phyloP scores from a whole-genome alignment of 2,113 vertebrate species.

The Bothrops jararaca region DNA sequence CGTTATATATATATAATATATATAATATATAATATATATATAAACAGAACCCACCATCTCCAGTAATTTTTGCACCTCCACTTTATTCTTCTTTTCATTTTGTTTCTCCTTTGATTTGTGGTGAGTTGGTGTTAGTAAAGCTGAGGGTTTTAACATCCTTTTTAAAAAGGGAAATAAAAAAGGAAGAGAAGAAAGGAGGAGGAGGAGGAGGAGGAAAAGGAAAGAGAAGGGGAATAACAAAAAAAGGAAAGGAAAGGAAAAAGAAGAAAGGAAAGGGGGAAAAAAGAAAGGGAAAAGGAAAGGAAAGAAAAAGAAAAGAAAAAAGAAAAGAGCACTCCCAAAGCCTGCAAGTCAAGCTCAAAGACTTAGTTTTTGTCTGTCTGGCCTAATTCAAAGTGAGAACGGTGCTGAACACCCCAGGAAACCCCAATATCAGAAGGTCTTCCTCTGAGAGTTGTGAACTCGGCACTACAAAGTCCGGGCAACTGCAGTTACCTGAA shows the following conservation, averaged over 20 bases:
- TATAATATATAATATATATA: too few relatives aligned
- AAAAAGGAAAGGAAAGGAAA: too few relatives aligned
- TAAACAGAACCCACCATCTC: conserved; percentile 56
- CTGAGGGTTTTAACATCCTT: conserved; percentile 53
- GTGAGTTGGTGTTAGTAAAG: conserved; percentile 73
- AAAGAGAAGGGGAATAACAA: background rate
- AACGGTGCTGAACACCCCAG: conserved; percentile 87
- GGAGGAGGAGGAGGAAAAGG: background rate
- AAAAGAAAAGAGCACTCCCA: conserved; percentile 21
- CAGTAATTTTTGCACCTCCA: conserved; percentile 66
- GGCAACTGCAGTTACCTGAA: conserved; percentile 88
- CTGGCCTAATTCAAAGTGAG: conserved; percentile 97
- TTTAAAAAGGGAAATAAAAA: conserved; percentile 66
- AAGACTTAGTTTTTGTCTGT: conserved; percentile 98
- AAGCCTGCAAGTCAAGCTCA: conserved; percentile 87
- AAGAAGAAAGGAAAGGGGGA: background rate
- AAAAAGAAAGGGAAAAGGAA: background rate
- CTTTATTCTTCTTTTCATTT: conserved; percentile 40
- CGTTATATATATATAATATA: too few relatives aligned
- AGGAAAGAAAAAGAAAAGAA: conserved; percentile 78
- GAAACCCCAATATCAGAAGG: conserved; percentile 99
- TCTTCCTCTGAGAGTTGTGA: conserved; percentile 92
- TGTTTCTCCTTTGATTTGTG: conserved; percentile 75
- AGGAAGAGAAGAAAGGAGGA: background rate
- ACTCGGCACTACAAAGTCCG: conserved; percentile 97